Evolutionary conservation across 2,797 vertebrate species (phyloP), one percentile per base, ranked within the genome.

Genomic region (Mareca strepera): DNA sequence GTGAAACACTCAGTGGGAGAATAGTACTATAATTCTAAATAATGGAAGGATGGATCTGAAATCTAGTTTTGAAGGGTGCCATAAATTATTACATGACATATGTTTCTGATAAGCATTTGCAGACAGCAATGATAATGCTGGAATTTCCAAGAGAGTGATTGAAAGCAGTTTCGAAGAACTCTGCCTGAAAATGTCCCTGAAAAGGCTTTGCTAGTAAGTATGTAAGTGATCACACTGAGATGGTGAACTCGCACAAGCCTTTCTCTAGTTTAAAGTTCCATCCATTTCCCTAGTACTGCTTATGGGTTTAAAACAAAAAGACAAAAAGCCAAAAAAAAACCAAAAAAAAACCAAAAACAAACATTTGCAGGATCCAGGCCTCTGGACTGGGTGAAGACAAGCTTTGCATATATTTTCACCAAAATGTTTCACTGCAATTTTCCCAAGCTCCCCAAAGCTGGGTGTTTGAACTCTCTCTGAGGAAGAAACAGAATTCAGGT

Each of bases 321-420:
- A 17, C 17, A 43, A 43, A 43, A 43, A 17, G 17, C 43, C 41
- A 17, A 17, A 43, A 43, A 41, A 41, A 14, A 12, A 7, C 5
- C 39, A 41, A 41, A 59, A 94, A 94, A 92, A 94, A 59, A 43
- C n/a, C n/a, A n/a, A n/a, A n/a, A n/a, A n/a, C n/a, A n/a, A 82
- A 4, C 12, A 11, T 7, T 67, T 78, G 52, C 53, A 82, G 25
- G 2, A 37, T 53, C 17, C 25, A 39, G 22, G 29, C 29, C 48
- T 64, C 5, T 21, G 25, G 8, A 50, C 62, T 59, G 63, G 43
- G 67, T 69, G 21, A 59, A 9, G 41, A 17, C 28, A 66, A 60
- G 3, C 4, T 86, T 50, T 64, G 35, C 41, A 60, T 39, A 13
- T 43, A 60, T 82, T 82, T 86, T 76, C 33, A 55, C 28, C 28